These are phyloP conservation scores for Gymnocheta viridis DNA, from an alignment of 2,888 invertebrate genomes.

Conservation along the genomic window DNA sequence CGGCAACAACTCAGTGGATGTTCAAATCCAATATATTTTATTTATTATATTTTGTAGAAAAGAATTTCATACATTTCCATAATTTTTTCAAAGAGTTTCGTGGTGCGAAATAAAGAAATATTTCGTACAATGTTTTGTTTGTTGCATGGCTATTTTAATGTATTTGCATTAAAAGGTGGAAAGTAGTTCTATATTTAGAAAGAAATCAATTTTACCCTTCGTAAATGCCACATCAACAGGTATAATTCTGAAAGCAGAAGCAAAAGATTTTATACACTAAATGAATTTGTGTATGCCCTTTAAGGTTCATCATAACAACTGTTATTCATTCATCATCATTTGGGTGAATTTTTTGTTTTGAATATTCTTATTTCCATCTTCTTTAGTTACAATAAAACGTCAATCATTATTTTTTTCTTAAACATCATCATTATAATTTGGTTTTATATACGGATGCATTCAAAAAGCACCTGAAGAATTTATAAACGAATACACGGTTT, in stretches of 20 bases:
- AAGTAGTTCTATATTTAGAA: background rate
- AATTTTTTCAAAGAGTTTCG: too few species aligned
- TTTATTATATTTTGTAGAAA: too few species aligned
- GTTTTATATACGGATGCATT: background rate
- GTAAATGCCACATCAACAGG: background rate
- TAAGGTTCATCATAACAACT: slow-evolving; percentile 51
- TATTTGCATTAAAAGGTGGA: background rate
- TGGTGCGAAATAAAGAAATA: too few species aligned
- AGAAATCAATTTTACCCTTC: slow-evolving; percentile 19
- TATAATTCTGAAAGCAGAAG: slow-evolving; percentile 21
- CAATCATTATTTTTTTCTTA: slow-evolving; percentile 71
- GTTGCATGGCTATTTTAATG: background rate
- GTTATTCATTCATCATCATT: slow-evolving; percentile 63
- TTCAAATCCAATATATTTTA: too few species aligned
- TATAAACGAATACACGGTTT: slow-evolving; percentile 68
- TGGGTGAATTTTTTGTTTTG: slow-evolving; percentile 51
- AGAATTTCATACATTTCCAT: too few species aligned
- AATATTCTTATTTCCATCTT: slow-evolving; percentile 55
- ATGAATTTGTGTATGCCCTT: slow-evolving; percentile 8
- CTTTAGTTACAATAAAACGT: slow-evolving; percentile 71
- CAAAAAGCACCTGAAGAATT: slow-evolving; percentile 67
- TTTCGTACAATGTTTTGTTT: background rate
- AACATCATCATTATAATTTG: slow-evolving; percentile 40
- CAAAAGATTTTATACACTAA: slow-evolving; percentile 69
- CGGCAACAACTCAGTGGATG: too few species aligned